phyloP scores from a whole-genome alignment of 2,888 invertebrate genomes.

The Lordiphosa fenestrarum region DNA sequence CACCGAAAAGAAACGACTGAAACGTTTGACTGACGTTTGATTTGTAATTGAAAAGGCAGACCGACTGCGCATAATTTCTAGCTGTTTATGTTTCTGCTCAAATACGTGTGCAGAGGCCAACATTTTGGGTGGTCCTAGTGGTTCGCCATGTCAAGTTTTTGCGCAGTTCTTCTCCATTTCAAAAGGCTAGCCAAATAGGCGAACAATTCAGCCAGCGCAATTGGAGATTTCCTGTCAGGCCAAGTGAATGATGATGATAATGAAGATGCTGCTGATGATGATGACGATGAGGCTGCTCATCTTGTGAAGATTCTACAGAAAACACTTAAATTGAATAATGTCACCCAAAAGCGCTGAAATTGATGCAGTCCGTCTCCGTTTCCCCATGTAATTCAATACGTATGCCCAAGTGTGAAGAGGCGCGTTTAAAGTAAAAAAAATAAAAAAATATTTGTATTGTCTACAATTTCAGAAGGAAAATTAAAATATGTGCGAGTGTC shows the following conservation, averaged over 20 bases:
- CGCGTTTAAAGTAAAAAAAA: conserved; percentile 31
- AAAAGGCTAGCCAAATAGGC: conserved; percentile 8
- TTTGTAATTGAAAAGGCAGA: conserved; percentile 65
- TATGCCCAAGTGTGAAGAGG: conserved; percentile 57
- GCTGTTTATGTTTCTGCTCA: conserved; percentile 39
- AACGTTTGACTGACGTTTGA: conserved; percentile 61
- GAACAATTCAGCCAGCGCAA: conserved; percentile 28
- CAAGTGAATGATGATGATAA: conserved; percentile 24
- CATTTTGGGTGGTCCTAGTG: too few relatives aligned
- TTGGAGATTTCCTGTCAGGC: conserved; percentile 64
- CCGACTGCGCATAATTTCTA: conserved; percentile 38
- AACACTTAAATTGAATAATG: conserved; percentile 66
- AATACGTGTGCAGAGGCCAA: too few relatives aligned
- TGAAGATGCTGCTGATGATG: conserved; percentile 13
- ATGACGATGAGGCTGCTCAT: conserved; percentile 39
- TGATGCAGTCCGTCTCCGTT: conserved; percentile 25
- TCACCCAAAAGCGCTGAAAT: conserved; percentile 57
- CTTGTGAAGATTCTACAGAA: conserved; percentile 38
- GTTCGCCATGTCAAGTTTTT: conserved; percentile 29
- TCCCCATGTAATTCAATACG: conserved; percentile 53
- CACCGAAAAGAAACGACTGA: conserved; percentile 32
- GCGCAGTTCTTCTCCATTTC: conserved; percentile 3
- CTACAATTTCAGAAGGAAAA: conserved; percentile 32
- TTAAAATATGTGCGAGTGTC: conserved; percentile 26
- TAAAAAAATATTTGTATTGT: conserved; percentile 25